Base-by-base conservation (phyloP, 2,888 invertebrate genomes). In the Therioaphis trifolii region DNA sequence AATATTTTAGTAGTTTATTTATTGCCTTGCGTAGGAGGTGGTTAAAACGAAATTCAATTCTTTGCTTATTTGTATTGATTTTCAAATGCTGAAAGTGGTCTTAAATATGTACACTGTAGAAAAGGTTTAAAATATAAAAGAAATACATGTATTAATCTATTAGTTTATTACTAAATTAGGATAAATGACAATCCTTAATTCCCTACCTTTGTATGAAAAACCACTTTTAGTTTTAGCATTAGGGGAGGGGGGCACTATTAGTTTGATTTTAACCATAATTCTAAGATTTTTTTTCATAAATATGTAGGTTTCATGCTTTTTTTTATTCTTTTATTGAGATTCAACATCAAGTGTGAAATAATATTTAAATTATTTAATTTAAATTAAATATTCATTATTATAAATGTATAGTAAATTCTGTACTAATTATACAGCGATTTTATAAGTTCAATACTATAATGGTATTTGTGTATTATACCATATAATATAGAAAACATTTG, bases 331-430 rank as follows among this genome's bases (percentile, higher is more conserved):
- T 21, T 75, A 35, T 29, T 75, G 27, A 35, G 14, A 52, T 52
- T 3, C 3, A 15, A 21, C 35, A 35, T 35, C 3, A 35, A 5
- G 35, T 58, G 35, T 11, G 9, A n/a, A 58, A 9, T 11, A 2
- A 12, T 46, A 46, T 46, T 40, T 24, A 58, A 40, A 58, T 24
- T 75, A 75, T 75, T 75, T n/a, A n/a, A n/a, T n/a, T n/a, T n/a
- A n/a, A n/a, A n/a, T n/a, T n/a, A n/a, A 40, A 24, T n/a, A 29
- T 71, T 71, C 4, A 49, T 72, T 52, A 72, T 4, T 58, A 21
- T 21, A 52, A 29, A 27, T 46, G n/a, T 71, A 27, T 71, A 29
- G 29, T 21, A 11, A 11, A 21, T 72, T 49, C 18, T 15, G 11
- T 49, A 71, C 49, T 29, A n/a, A 49, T 11, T 0, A 21, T 11